Conservation (phyloP, 2,888 invertebrate species). For the Hemithea aestivaria region DNA sequence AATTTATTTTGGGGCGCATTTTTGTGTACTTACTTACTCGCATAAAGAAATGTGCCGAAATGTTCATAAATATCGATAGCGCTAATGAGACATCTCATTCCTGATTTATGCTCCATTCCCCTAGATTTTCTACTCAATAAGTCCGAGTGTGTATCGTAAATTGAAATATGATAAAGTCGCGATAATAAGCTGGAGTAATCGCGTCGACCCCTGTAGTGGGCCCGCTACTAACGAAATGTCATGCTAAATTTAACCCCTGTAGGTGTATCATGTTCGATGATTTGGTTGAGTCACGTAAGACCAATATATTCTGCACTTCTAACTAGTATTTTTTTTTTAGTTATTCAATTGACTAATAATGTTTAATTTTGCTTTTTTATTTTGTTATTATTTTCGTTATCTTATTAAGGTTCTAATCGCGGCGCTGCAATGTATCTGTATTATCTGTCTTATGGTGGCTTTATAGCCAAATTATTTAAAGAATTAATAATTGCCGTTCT, state of each 20-base stretch:
- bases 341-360: too few relatives aligned
- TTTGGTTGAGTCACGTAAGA: conserved; percentile 5
- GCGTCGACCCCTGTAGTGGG: conserved; percentile 53
- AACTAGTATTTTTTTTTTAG: too few relatives aligned
- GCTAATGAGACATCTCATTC: conserved; percentile 71
- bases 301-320: neutral
- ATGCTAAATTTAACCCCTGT: conserved; percentile 31
- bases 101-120: conserved; percentile 70
- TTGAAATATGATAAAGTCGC: conserved; percentile 78
- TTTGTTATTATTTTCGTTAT: too few relatives aligned
- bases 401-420: too few relatives aligned
- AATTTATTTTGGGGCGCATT: too few relatives aligned
- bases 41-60: conserved; percentile 15
- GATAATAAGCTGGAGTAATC: conserved; percentile 69
- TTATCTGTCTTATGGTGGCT: too few relatives aligned
- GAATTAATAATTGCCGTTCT: conserved; percentile 8
- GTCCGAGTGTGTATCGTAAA: conserved; percentile 74
- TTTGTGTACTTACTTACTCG: neutral
- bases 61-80: conserved; percentile 7
- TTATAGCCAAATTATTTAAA: too few relatives aligned
- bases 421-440: too few relatives aligned
- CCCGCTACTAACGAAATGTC: conserved; percentile 44
- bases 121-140: conserved; percentile 75
- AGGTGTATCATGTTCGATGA: conserved; percentile 18
- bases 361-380: conserved; percentile 3